Base-by-base conservation (phyloP, 2,888 invertebrate species). In the Podotricha telesiphe region DNA sequence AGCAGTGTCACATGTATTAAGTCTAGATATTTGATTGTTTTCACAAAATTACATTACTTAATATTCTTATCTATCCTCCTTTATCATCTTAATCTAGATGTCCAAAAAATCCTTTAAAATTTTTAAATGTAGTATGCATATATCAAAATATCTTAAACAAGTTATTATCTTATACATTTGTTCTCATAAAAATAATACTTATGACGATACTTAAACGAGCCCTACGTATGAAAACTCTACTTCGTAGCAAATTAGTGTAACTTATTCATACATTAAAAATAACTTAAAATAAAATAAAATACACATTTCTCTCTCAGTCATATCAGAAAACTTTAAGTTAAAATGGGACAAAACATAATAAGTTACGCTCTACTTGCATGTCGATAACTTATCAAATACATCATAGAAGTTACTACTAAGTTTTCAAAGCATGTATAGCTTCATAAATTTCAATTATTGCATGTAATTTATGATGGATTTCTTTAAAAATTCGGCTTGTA, bases 361-460 rank as follows among this genome's bases (percentile, higher is more conserved):
- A 59, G 59, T n/a, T 45, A 45, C 28, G 59, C 59, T 59, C 59
- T 59, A 59, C 7, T 59, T 59, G n/a, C 45, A 0, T 42, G 10
- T 45, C 59, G 45, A 59, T 59, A 59, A 59, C 59, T 59, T 59
- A 59, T 59, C 59, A 45, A 59, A 59, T 59, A 59, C 45, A 45
- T 45, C 59, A 45, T 45, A 28, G 45, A 45, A 45, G 22, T 45
- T 45, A 59, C 10, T 28, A 11, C n/a, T 45, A 59, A 22, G 59
- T 45, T 45, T 59, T 22, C 45, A 45, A 22, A 28, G 8, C 2
- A 2, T n/a, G 11, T n/a, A 59, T 45, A 42, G n/a, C 22, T 6
- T 45, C 10, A 45, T 28, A n/a, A 55, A 55, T 55, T 55, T 55
- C 34, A 55, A 37, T 55, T 55, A 17, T 19, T 34, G 11, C 17